A percentile compares a stretch with the other conserved stretches of the same genome.
Evolutionary conservation across 2,113 vertebrate genomes (phyloP).

Genomic region (Crotalus horridus): DNA sequence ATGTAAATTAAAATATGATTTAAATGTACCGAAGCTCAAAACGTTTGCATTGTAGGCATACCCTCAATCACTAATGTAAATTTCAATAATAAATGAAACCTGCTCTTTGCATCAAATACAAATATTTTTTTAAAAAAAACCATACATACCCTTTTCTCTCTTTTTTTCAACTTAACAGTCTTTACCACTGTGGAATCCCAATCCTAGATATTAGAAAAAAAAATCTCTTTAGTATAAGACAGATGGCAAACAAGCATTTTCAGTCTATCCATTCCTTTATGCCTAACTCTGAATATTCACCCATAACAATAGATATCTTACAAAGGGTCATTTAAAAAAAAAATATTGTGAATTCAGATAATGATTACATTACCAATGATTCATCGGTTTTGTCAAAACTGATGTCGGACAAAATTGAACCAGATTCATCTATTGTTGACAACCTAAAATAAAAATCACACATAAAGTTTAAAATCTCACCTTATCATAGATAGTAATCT

Average conservation of each 20-base stretch:
- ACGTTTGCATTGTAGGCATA: not conserved
- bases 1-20: not conserved
- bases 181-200: constrained; percentile 91
- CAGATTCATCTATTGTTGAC: constrained; percentile 93
- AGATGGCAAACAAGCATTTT: constrained; percentile 8
- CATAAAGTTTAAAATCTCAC: not conserved
- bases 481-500: not conserved
- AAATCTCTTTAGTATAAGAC: not conserved
- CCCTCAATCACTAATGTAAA: not conserved
- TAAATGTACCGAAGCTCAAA: not conserved
- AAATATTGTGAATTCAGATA: constrained; percentile 10
- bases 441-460: constrained; percentile 69
- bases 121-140: constrained; percentile 6
- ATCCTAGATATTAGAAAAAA: constrained; percentile 73
- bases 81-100: not conserved
- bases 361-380: constrained; percentile 81
- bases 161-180: constrained; percentile 86
- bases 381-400: constrained; percentile 98
- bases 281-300: not conserved
- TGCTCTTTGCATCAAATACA: not conserved
- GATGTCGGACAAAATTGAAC: constrained; percentile 94
- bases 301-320: not conserved
- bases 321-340: not conserved
- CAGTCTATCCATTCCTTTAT: not conserved
- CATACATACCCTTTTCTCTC: constrained; percentile 86